These are phyloP conservation scores for Scaptomyza reducta DNA, from an alignment of 2,888 invertebrate species.

Conservation along the genomic window DNA sequence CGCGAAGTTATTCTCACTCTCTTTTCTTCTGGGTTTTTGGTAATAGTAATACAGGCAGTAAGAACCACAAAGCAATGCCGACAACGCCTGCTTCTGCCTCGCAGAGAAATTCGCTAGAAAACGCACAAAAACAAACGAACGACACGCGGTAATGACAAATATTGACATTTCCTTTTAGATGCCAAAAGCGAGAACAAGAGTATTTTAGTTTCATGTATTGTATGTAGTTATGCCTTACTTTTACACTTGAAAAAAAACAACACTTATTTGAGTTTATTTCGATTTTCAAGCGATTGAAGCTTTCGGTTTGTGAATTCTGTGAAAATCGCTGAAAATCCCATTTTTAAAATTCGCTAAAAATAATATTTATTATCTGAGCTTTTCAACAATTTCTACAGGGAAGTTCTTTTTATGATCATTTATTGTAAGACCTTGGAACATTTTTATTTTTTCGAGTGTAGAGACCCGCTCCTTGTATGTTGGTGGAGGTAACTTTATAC, in stretches of 20 bases:
- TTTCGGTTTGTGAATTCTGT: no score
- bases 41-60: conserved; percentile 3
- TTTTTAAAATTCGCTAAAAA: no score
- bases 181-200: conserved; percentile 7
- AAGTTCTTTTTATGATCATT: no score
- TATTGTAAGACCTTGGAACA: no score
- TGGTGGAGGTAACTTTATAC: conserved; percentile 58
- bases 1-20: conserved; percentile 8
- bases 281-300: no score
- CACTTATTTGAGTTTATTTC: no score
- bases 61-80: conserved; percentile 53
- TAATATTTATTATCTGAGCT: no score
- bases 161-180: conserved; percentile 67
- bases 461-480: not conserved
- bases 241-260: not conserved
- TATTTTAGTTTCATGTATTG: not conserved
- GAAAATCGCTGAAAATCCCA: no score
- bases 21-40: not conserved
- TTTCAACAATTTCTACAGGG: no score
- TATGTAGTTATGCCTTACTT: not conserved
- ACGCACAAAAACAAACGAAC: conserved; percentile 48
- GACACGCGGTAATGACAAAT: conserved; percentile 76
- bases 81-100: conserved; percentile 1
- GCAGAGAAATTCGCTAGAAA: conserved; percentile 69
- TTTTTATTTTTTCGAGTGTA: not conserved